phyloP scores from a whole-genome alignment of 2,888 invertebrate species.

The Falcaria lacertinaria region DNA sequence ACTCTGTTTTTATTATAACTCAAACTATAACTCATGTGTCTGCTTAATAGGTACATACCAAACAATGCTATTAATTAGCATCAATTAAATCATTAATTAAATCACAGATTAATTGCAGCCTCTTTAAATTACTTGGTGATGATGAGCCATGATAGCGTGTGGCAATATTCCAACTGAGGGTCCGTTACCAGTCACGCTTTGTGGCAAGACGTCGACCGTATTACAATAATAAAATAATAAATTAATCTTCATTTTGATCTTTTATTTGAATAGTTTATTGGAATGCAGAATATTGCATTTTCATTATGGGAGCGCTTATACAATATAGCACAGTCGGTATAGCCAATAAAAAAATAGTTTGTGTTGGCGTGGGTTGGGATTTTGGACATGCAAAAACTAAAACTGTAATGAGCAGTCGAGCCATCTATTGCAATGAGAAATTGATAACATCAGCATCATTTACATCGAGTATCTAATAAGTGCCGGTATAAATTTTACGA shows the following conservation, averaged over 20 bases:
- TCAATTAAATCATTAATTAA: conserved; percentile 11
- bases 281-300: no score
- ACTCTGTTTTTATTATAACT: no score
- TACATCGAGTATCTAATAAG: neutral
- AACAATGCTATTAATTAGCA: conserved; percentile 3
- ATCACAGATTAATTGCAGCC: conserved; percentile 30
- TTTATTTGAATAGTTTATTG: no score
- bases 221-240: conserved; percentile 43
- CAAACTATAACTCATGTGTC: no score
- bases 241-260: no score
- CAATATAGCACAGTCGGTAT: no score
- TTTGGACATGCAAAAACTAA: neutral
- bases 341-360: no score
- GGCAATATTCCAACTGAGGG: conserved; percentile 42
- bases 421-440: neutral
- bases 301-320: no score
- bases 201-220: conserved; percentile 17
- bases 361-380: neutral
- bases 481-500: neutral
- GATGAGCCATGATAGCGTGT: conserved; percentile 44
- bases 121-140: conserved; percentile 31
- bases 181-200: conserved; percentile 54
- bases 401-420: neutral
- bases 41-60: conserved; percentile 7
- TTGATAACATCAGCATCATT: neutral